Evolutionary conservation across 92 coral and sea anemone genomes (phyloP).

Genomic region (Bergia sp.): DNA sequence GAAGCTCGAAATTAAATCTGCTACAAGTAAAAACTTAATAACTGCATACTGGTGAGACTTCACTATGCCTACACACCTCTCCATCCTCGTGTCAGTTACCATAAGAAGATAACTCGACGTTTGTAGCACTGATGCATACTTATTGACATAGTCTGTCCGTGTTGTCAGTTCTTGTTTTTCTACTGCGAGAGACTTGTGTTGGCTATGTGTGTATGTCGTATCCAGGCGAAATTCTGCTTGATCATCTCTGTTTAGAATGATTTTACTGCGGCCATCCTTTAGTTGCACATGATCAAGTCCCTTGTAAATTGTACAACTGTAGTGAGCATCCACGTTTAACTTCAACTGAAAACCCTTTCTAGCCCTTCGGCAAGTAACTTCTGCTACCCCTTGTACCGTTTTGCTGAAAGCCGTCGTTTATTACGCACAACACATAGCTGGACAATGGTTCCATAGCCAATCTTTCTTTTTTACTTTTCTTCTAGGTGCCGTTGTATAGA

Average conservation of each 20-base stretch:
- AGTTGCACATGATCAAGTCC: no score
- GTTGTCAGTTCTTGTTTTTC: conserved; percentile 46
- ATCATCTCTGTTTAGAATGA: conserved; percentile 39
- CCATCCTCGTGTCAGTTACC: conserved; percentile 50
- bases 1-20: no score
- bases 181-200: conserved; percentile 31
- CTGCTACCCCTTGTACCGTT: conserved; percentile 33
- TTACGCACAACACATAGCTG: conserved; percentile 55
- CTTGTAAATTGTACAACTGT: no score
- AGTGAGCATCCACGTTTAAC: no score
- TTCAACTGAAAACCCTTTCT: conserved; percentile 55
- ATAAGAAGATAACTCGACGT: conserved; percentile 38
- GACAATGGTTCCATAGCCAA: conserved; percentile 57
- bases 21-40: no score
- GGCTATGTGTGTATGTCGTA: conserved; percentile 1
- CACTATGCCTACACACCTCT: conserved; percentile 47
- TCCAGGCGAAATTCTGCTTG: conserved; percentile 37
- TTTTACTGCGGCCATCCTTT: no score
- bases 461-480: conserved; percentile 46
- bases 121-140: neutral
- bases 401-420: conserved; percentile 29
- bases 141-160: conserved; percentile 46
- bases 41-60: conserved; percentile 23
- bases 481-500: conserved; percentile 41
- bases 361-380: conserved; percentile 48